These are phyloP conservation scores for Cheilinus undulatus DNA, from an alignment of 2,113 vertebrate genomes.

Conservation along the genomic window DNA sequence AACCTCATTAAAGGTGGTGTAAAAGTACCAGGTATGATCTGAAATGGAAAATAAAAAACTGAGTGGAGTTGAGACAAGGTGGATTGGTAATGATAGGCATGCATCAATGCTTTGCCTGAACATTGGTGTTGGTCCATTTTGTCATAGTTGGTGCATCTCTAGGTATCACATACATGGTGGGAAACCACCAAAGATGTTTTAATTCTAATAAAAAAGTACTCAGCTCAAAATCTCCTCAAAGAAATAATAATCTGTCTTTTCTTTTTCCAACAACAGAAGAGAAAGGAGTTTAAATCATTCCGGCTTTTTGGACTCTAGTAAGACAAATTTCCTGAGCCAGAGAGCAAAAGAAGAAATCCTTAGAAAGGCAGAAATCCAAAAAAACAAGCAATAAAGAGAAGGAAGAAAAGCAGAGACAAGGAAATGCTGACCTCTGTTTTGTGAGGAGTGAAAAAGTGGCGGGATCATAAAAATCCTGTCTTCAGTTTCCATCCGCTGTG, in stretches of 20 bases:
- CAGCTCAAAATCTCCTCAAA: no score
- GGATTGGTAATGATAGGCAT: no score
- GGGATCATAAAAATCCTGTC: conserved; percentile 61
- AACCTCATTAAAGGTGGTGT: no score
- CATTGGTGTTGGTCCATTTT: no score
- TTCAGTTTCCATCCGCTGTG: conserved; percentile 58
- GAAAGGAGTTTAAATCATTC: conserved; percentile 46
- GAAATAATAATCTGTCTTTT: background rate
- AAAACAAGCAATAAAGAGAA: conserved; percentile 28
- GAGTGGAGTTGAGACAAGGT: no score
- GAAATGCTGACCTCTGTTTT: conserved; percentile 61
- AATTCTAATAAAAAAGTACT: no score
- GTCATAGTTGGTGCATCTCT: no score
- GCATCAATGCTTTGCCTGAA: no score
- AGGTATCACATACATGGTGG: no score
- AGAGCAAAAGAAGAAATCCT: conserved; percentile 21
- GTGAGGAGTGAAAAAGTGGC: conserved; percentile 67
- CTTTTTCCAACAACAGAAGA: background rate
- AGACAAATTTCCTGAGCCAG: conserved; percentile 44
- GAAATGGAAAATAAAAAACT: no score
- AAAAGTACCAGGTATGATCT: no score
- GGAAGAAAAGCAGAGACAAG: conserved; percentile 62
- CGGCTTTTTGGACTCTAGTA: conserved; percentile 32
- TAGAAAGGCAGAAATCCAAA: conserved; percentile 42
- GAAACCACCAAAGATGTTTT: no score